Percentiles rank a stretch among this genome's conserved stretches.
Evolutionary conservation across 2,888 invertebrate species (phyloP).

Genomic region (Malachius bipustulatus): DNA sequence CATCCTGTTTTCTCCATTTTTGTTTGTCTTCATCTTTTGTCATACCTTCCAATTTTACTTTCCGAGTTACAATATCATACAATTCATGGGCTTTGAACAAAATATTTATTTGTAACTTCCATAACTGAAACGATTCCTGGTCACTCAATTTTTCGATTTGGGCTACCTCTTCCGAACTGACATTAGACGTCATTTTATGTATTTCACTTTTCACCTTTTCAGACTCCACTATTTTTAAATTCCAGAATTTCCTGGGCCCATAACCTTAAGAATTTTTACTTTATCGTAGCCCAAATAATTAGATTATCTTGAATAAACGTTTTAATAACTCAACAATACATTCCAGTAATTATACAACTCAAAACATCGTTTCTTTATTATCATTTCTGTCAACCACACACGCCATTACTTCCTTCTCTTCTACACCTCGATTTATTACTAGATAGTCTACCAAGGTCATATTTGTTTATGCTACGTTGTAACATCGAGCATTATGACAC

Average conservation of each 20-base stretch:
- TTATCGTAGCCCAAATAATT: background rate
- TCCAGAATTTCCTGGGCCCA: background rate
- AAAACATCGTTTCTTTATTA: too few species aligned
- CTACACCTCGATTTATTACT: too few species aligned
- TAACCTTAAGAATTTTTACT: background rate
- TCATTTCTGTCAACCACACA: too few species aligned
- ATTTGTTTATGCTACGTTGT: too few species aligned
- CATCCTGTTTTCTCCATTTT: background rate
- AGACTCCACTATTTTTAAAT: background rate
- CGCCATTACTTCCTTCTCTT: too few species aligned
- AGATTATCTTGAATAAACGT: too few species aligned
- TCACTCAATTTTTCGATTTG: slow-evolving; percentile 5
- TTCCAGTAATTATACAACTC: too few species aligned
- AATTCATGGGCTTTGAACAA: background rate
- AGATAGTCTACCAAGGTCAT: too few species aligned
- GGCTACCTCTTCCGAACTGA: background rate
- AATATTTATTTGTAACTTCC: slow-evolving; percentile 5
- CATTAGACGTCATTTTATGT: background rate
- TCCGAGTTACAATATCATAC: background rate
- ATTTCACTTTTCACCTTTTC: background rate
- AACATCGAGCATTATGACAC: too few species aligned
- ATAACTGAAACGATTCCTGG: background rate
- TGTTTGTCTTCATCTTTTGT: background rate
- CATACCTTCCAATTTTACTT: background rate
- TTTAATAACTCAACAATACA: too few species aligned